A percentile compares a stretch with the other conserved stretches of the same genome.
These are phyloP conservation scores for Hemiscyllium ocellatum DNA, from an alignment of 2,113 vertebrate species.

Conservation along the genomic window DNA sequence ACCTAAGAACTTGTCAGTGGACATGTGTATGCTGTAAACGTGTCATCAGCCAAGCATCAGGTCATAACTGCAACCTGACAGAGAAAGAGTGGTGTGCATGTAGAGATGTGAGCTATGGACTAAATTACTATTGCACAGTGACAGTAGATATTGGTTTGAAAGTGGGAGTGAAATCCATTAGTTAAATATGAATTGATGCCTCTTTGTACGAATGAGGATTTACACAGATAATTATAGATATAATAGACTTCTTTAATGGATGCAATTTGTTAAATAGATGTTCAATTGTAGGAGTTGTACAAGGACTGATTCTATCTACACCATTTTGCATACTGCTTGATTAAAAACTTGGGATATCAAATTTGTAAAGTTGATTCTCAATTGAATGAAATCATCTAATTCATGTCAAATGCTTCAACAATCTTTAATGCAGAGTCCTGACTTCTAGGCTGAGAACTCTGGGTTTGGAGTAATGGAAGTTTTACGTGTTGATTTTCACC, in stretches of 20 bases:
- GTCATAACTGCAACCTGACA: background rate
- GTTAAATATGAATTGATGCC: conserved; percentile 30
- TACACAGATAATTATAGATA: background rate
- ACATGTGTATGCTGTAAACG: background rate
- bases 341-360: background rate
- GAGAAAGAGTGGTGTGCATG: background rate
- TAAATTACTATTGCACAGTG: background rate
- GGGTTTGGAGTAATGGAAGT: background rate
- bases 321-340: background rate
- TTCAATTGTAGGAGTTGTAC: background rate
- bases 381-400: conserved; percentile 11
- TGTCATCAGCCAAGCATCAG: background rate
- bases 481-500: background rate
- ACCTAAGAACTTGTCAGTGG: background rate
- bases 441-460: background rate
- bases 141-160: background rate
- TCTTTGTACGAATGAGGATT: background rate
- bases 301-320: background rate
- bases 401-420: conserved; percentile 9
- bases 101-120: background rate
- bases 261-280: conserved; percentile 10
- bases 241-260: background rate
- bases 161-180: background rate
- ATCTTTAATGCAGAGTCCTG: background rate
- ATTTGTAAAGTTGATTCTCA: conserved; percentile 2